These are phyloP conservation scores for Sphaeridia pumilis DNA, from an alignment of 2,888 invertebrate species.

Conservation along the genomic window DNA sequence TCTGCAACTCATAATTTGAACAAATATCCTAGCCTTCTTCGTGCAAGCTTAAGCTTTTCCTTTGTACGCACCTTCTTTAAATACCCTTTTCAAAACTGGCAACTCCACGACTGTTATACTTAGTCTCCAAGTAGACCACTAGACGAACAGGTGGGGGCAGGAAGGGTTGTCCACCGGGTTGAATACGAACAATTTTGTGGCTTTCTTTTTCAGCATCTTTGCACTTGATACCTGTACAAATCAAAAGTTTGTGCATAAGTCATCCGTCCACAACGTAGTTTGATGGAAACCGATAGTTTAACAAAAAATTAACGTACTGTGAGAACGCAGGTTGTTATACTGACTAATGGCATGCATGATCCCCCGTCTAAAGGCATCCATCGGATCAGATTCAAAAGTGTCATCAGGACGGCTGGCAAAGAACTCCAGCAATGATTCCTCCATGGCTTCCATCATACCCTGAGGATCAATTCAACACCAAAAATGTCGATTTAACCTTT, in stretches of 20 bases:
- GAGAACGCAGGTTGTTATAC: conserved; percentile 20
- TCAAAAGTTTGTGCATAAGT: not conserved
- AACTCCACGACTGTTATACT: conserved; percentile 12
- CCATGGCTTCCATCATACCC: conserved; percentile 23
- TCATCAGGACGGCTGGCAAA: conserved; percentile 14
- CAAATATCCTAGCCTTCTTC: not conserved
- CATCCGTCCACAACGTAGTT: not conserved
- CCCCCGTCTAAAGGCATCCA: conserved; percentile 20
- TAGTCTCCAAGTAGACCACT: conserved; percentile 19
- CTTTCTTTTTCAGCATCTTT: conserved; percentile 9
- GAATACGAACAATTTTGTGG: conserved; percentile 13
- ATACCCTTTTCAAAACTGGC: too few species aligned
- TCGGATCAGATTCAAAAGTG: conserved; percentile 18
- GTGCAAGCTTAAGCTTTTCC: not conserved
- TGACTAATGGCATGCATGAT: conserved; percentile 23
- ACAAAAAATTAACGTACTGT: conserved; percentile 10
- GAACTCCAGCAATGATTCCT: conserved; percentile 18
- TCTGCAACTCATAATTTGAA: not conserved
- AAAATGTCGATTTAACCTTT: not conserved
- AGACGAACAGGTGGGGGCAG: conserved; percentile 19
- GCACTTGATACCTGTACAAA: conserved; percentile 13
- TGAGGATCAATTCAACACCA: conserved; percentile 1
- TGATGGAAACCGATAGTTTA: not conserved
- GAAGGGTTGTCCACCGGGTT: conserved; percentile 15
- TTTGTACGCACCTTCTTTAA: not conserved